Conservation (phyloP, 1,140 invertebrate species). For the Rhopalosiphum padi region DNA sequence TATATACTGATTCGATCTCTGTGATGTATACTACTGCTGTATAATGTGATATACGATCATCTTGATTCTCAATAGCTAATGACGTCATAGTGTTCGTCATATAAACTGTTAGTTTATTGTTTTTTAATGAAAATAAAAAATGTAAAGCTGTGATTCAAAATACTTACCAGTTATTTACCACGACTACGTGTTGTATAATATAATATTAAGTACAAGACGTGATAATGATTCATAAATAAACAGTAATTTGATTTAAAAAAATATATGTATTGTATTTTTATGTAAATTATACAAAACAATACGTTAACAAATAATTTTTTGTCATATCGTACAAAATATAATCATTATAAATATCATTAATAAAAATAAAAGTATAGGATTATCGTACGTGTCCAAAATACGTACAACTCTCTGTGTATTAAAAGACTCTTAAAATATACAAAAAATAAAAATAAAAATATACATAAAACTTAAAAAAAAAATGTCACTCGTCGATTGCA, state of each 20-base stretch:
- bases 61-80: neutral
- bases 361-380: neutral
- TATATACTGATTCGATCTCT: neutral
- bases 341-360: neutral
- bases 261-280: neutral
- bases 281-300: neutral
- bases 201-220: neutral
- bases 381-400: neutral
- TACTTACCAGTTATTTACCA: neutral
- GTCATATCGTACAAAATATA: conserved; percentile 5
- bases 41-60: neutral
- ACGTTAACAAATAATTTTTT: conserved; percentile 19
- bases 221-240: neutral
- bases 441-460: neutral
- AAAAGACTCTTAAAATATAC: neutral
- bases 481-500: neutral
- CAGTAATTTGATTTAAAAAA: neutral
- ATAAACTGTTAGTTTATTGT: neutral
- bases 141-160: neutral
- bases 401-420: neutral
- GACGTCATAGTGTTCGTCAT: neutral
- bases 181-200: neutral
- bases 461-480: conserved; percentile 28
- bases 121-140: neutral
- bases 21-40: neutral